These are phyloP conservation scores for Microctenopoma lineatum DNA, from an alignment of 2,797 vertebrate species.

Conservation along the genomic window DNA sequence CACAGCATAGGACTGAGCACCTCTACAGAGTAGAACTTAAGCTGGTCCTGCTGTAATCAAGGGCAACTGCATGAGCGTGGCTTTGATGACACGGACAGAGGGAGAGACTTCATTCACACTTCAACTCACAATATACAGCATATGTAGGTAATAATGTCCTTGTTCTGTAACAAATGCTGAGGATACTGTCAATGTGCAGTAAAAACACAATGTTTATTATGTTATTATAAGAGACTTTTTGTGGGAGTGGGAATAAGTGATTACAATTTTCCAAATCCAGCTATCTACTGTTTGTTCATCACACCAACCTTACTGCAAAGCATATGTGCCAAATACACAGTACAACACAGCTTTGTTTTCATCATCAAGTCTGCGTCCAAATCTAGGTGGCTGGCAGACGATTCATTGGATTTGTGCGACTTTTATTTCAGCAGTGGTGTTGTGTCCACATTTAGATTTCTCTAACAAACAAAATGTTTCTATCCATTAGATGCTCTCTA, in stretches of 20 bases:
- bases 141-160: no score
- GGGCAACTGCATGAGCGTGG: not conserved
- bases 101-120: no score
- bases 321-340: not conserved
- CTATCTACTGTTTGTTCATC: not conserved
- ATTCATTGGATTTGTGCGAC: not conserved
- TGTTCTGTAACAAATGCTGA: no score
- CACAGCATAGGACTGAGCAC: conserved; percentile 33
- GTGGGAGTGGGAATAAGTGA: no score
- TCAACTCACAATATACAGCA: no score
- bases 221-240: no score
- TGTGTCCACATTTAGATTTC: no score
- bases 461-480: not conserved
- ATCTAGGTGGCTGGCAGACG: not conserved
- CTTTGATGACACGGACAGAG: not conserved
- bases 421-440: not conserved
- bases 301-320: not conserved
- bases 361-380: not conserved
- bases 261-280: not conserved
- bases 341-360: not conserved
- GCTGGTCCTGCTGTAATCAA: not conserved
- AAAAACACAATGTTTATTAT: no score
- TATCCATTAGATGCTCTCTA: not conserved
- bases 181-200: no score
- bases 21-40: not conserved